phyloP scores from a whole-genome alignment of 2,797 vertebrate genomes.

The Poeciliopsis paucimaculata region DNA sequence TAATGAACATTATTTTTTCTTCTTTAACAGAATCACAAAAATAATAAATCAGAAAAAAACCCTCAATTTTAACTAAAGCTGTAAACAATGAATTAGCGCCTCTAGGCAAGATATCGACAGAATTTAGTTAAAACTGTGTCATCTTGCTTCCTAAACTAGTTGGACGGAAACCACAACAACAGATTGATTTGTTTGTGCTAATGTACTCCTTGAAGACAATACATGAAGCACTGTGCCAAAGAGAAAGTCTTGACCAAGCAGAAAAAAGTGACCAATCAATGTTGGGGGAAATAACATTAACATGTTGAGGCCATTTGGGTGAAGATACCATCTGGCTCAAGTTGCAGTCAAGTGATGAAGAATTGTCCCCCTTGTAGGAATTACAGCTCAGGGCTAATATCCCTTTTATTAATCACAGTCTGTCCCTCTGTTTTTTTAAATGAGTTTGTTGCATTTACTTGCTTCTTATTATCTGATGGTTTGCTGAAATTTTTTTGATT shows the following conservation, averaged over 20 bases:
- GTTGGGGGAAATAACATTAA: constrained; percentile 37
- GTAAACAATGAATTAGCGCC: constrained; percentile 6
- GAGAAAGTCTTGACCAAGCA: constrained; percentile 7
- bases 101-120: not conserved
- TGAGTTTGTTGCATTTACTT: too few relatives aligned
- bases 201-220: constrained; percentile 15
- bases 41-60: constrained; percentile 2
- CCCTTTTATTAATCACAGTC: constrained; percentile 6
- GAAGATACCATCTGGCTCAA: constrained; percentile 45
- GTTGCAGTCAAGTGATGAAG: constrained; percentile 43
- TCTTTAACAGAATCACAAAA: constrained; percentile 8
- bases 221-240: not conserved
- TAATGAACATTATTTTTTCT: not conserved
- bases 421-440: not conserved
- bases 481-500: not conserved
- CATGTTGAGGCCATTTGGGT: constrained; percentile 35
- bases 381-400: not conserved
- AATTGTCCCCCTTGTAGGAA: constrained; percentile 4
- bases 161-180: constrained; percentile 4
- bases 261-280: constrained; percentile 28
- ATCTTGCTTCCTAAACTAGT: not conserved
- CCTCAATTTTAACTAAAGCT: not conserved
- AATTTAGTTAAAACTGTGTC: not conserved
- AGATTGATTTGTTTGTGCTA: constrained; percentile 23
- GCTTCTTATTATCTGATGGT: not conserved